phyloP scores from a whole-genome alignment of 2,797 vertebrate species.

The Phoxinus dragarum region DNA sequence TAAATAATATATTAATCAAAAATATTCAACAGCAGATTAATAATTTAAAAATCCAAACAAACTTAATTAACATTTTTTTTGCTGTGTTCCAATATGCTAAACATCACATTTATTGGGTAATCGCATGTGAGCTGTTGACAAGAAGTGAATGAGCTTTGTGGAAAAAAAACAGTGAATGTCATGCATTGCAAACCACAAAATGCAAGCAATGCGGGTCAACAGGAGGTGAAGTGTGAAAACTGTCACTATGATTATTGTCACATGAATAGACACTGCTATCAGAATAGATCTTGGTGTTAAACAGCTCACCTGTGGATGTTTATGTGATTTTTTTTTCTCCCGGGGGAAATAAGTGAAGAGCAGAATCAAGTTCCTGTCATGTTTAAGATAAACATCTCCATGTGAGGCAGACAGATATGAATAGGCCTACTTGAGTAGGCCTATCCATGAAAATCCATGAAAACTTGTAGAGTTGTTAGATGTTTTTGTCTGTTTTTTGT shows the following conservation, averaged over 20 bases:
- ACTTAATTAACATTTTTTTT: background rate
- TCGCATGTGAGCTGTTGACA: slow-evolving; percentile 56
- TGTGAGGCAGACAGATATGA: background rate
- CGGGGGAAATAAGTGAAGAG: slow-evolving; percentile 18
- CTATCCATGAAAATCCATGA: background rate
- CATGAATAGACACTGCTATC: slow-evolving; percentile 1
- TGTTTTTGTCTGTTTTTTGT: too few species aligned
- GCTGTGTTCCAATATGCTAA: slow-evolving; percentile 17
- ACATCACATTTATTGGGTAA: slow-evolving; percentile 67
- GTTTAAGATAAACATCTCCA: background rate
- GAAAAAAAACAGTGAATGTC: slow-evolving; percentile 76
- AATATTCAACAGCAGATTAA: background rate
- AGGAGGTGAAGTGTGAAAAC: slow-evolving; percentile 62
- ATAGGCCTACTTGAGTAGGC: background rate
- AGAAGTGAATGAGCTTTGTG: slow-evolving; percentile 13
- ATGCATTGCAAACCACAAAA: slow-evolving; percentile 58
- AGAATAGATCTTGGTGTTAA: slow-evolving; percentile 11
- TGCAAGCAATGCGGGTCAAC: slow-evolving; percentile 57
- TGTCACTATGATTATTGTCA: slow-evolving; percentile 38
- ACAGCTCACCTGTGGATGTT: slow-evolving; percentile 16
- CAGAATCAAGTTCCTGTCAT: background rate
- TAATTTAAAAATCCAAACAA: background rate
- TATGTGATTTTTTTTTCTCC: background rate
- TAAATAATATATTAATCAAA: background rate
- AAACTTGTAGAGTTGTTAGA: background rate